Percentiles rank a stretch among this genome's conserved stretches.
Evolutionary conservation across 2,113 vertebrate genomes (phyloP).

Genomic region (Suncus etruscus): DNA sequence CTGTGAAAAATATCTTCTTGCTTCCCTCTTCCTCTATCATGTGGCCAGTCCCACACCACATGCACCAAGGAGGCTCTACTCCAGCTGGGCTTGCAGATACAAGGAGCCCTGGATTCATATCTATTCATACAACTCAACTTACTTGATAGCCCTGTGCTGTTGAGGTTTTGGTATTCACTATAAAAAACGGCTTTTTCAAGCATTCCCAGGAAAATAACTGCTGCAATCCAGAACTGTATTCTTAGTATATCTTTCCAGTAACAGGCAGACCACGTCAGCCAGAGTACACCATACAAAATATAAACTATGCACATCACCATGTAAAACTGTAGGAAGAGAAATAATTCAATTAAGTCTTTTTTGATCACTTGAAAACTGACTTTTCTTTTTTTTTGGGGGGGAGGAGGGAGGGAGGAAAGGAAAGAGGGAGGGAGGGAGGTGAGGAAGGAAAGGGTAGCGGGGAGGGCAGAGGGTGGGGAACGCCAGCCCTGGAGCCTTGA

Average conservation of each 20-base stretch:
- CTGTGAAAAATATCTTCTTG: background rate
- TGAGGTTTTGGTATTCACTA: slow-evolving; percentile 93
- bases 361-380: background rate
- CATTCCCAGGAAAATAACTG: slow-evolving; percentile 94
- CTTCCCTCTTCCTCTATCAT: background rate
- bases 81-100: background rate
- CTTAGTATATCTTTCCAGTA: slow-evolving; percentile 95
- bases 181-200: slow-evolving; percentile 95
- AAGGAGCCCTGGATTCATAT: no score
- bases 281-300: slow-evolving; percentile 91
- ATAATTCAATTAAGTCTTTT: background rate
- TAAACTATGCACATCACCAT: slow-evolving; percentile 94
- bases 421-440: no score
- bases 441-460: no score
- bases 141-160: slow-evolving; percentile 90
- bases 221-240: slow-evolving; percentile 96
- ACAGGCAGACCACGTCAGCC: slow-evolving; percentile 93
- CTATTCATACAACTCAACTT: slow-evolving; percentile 71
- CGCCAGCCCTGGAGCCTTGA: no score
- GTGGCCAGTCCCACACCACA: background rate
- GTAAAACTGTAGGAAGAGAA: slow-evolving; percentile 88
- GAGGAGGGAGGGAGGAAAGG: no score
- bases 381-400: background rate
- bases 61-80: background rate
- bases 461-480: no score